Conservation (phyloP, 2,888 invertebrate species). For the Noctua fimbriata region DNA sequence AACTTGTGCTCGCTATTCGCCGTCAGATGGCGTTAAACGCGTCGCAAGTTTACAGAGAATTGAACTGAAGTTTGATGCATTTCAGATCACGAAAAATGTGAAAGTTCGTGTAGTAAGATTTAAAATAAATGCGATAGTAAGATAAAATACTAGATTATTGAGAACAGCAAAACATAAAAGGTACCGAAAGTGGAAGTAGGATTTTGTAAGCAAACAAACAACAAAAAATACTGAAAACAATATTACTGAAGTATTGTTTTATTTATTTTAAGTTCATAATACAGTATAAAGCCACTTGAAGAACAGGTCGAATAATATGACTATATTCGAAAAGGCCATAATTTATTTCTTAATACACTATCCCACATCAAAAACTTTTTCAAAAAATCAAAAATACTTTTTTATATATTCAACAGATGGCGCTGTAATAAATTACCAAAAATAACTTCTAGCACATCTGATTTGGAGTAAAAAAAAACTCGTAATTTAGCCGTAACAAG, state of each 20-base stretch:
- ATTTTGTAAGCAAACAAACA: not conserved
- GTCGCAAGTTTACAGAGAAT: too few relatives aligned
- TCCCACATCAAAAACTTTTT: not conserved
- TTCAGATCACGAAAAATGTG: not conserved
- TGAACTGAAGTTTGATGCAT: not conserved
- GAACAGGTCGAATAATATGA: not conserved
- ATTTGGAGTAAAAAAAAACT: slow-evolving; percentile 62
- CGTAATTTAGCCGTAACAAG: slow-evolving; percentile 63
- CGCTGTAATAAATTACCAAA: slow-evolving; percentile 47
- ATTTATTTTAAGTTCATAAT: not conserved
- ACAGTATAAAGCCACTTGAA: not conserved
- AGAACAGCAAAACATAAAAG: not conserved
- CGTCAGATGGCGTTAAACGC: slow-evolving; percentile 46
- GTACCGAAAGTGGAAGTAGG: not conserved
- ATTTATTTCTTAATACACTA: not conserved
- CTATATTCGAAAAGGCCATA: not conserved
- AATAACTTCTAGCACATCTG: slow-evolving; percentile 73
- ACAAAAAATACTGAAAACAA: not conserved
- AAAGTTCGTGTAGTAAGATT: not conserved
- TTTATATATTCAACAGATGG: slow-evolving; percentile 63
- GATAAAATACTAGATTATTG: not conserved
- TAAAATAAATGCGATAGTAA: not conserved
- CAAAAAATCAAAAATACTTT: not conserved
- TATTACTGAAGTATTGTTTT: not conserved
- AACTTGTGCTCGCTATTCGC: slow-evolving; percentile 46